Percentiles rank a stretch among this genome's conserved stretches.
These are phyloP conservation scores for Ptychochromis oligacanthus DNA, from an alignment of 2,113 vertebrate species.

Conservation along the genomic window DNA sequence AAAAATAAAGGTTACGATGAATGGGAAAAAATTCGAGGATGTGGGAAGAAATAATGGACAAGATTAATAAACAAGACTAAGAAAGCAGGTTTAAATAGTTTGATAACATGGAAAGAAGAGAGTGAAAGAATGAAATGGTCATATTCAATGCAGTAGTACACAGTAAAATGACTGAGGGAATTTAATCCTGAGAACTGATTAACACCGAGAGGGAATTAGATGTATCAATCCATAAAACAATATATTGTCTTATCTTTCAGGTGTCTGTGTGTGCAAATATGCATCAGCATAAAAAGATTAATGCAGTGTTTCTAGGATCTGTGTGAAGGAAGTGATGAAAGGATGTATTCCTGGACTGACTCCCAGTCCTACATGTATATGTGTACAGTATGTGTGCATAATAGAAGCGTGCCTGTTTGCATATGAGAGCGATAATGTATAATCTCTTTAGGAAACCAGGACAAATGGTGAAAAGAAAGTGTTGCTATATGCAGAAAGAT, in stretches of 20 bases:
- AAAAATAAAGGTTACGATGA: neutral
- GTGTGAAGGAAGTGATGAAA: constrained; percentile 20
- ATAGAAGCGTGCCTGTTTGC: constrained; percentile 4
- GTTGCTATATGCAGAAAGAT: constrained; percentile 14
- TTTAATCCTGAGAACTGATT: constrained; percentile 33
- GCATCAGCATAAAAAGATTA: constrained; percentile 38
- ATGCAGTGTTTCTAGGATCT: constrained; percentile 31
- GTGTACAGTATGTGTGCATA: neutral
- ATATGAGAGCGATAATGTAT: too few relatives aligned
- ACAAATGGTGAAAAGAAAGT: constrained; percentile 32
- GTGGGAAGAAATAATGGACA: neutral
- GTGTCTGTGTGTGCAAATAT: constrained; percentile 4
- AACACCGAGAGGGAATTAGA: constrained; percentile 35
- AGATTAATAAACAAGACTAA: neutral
- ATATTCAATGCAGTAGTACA: too few relatives aligned
- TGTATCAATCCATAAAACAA: constrained; percentile 49
- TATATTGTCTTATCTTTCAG: constrained; percentile 40
- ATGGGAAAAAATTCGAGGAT: neutral
- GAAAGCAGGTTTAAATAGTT: neutral
- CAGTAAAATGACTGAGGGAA: neutral
- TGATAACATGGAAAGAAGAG: neutral
- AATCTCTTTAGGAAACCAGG: too few relatives aligned
- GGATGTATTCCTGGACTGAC: constrained; percentile 30
- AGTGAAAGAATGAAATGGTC: neutral
- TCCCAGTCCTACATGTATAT: constrained; percentile 20